These are phyloP conservation scores for Druceiella hillmani DNA, from an alignment of 2,888 invertebrate genomes.

Conservation along the genomic window DNA sequence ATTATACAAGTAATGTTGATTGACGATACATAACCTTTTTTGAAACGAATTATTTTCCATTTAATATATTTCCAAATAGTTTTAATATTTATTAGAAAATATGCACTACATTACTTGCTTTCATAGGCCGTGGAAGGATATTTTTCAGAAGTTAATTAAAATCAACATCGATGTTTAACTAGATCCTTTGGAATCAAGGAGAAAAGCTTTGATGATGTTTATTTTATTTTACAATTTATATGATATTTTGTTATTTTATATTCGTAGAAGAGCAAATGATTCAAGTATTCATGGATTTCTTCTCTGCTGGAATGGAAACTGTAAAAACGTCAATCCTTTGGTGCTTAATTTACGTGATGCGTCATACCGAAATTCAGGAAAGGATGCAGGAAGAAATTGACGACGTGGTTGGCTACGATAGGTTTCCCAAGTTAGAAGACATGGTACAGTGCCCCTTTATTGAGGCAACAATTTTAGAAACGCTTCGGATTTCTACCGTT, in stretches of 20 bases:
- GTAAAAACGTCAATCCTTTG: slow-evolving; percentile 77
- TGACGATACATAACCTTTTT: too few species aligned
- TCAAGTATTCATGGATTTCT: slow-evolving; percentile 80
- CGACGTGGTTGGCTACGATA: slow-evolving; percentile 62
- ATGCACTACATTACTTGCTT: too few species aligned
- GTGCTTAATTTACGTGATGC: slow-evolving; percentile 77
- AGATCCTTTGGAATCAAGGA: background rate
- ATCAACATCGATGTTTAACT: background rate
- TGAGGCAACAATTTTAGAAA: slow-evolving; percentile 76
- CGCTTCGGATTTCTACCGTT: slow-evolving; percentile 69
- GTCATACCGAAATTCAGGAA: slow-evolving; percentile 65
- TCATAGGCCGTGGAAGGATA: slow-evolving; percentile 50
- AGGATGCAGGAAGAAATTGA: slow-evolving; percentile 74
- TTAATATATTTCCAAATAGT: too few species aligned
- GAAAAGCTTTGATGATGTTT: background rate
- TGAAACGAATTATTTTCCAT: too few species aligned
- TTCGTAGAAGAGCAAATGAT: slow-evolving; percentile 72
- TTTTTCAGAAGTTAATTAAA: background rate
- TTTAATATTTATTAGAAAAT: too few species aligned
- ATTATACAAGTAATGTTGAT: too few species aligned
- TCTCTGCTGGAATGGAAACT: slow-evolving; percentile 86
- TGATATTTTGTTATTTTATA: slow-evolving; percentile 19
- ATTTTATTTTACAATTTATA: slow-evolving; percentile 5
- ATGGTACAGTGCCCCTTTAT: slow-evolving; percentile 67
- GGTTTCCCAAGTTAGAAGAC: slow-evolving; percentile 69